Conservation (phyloP, 2,888 invertebrate species). For the Rhaphigaster nebulosa region DNA sequence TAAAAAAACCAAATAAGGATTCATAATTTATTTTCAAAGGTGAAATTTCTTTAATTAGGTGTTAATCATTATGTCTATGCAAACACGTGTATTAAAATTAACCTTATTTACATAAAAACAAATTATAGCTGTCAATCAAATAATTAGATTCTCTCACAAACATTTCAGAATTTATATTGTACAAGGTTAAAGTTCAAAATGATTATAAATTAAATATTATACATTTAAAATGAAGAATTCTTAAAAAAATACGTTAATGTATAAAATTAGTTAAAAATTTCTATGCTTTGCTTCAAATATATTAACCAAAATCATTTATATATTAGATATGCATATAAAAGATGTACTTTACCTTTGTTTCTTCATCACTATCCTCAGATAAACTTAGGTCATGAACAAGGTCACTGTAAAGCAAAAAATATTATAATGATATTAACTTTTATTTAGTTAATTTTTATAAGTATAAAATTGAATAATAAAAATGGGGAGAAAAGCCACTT, state of each 20-base stretch:
- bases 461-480: neutral
- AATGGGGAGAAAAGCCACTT: neutral
- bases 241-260: neutral
- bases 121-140: neutral
- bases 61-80: neutral
- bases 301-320: neutral
- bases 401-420: slow-evolving; percentile 19
- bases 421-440: neutral
- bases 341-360: slow-evolving; percentile 69
- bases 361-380: slow-evolving; percentile 85
- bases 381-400: slow-evolving; percentile 75
- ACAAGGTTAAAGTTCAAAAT: neutral
- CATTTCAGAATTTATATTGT: neutral
- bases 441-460: neutral
- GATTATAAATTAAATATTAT: neutral
- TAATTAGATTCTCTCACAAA: neutral
- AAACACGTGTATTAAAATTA: neutral
- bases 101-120: neutral
- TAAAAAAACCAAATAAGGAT: slow-evolving; percentile 2
- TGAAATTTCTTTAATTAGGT: neutral
- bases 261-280: neutral
- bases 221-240: neutral
- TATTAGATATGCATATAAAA: neutral
- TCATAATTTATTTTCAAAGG: neutral
- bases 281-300: neutral